These are phyloP conservation scores for Hemichromis elongatus DNA, from an alignment of 2,113 vertebrate genomes.

Conservation along the genomic window DNA sequence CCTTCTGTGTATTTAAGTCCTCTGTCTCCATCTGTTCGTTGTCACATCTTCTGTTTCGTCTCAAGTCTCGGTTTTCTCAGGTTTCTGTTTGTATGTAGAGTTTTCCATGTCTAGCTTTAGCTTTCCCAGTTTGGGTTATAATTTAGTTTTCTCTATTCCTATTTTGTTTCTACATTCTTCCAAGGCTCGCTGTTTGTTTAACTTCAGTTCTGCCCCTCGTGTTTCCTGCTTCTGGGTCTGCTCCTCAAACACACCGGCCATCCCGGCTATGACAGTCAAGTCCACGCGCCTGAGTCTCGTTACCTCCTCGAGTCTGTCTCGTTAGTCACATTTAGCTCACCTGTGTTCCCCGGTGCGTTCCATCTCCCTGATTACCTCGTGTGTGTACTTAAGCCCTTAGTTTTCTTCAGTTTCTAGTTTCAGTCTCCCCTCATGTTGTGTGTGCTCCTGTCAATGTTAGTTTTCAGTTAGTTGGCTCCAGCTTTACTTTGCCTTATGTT, in stretches of 20 bases:
- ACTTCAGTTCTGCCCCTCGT: too few relatives aligned
- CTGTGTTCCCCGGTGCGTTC: not conserved
- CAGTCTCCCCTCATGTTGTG: accelerated
- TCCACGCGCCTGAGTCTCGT: not conserved
- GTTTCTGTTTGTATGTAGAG: accelerated
- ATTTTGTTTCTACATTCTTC: not conserved
- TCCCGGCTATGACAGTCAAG: not conserved
- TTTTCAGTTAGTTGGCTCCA: too few relatives aligned
- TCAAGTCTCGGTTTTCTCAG: not conserved
- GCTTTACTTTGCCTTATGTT: not conserved
- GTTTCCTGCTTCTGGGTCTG: accelerated
- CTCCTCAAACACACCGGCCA: not conserved
- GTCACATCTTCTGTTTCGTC: accelerated
- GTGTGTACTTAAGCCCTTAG: not conserved
- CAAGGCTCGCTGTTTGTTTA: too few relatives aligned
- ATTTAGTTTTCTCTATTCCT: not conserved
- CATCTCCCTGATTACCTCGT: not conserved
- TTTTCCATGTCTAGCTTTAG: not conserved
- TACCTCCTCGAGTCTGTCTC: not conserved
- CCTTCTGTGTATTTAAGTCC: not conserved
- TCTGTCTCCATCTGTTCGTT: accelerated
- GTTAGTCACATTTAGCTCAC: not conserved
- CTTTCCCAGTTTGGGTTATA: not conserved
- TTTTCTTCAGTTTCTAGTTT: not conserved
- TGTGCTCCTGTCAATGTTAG: too few relatives aligned